Base-by-base conservation (phyloP, 2,888 invertebrate genomes). In the Lucinisca nassula region DNA sequence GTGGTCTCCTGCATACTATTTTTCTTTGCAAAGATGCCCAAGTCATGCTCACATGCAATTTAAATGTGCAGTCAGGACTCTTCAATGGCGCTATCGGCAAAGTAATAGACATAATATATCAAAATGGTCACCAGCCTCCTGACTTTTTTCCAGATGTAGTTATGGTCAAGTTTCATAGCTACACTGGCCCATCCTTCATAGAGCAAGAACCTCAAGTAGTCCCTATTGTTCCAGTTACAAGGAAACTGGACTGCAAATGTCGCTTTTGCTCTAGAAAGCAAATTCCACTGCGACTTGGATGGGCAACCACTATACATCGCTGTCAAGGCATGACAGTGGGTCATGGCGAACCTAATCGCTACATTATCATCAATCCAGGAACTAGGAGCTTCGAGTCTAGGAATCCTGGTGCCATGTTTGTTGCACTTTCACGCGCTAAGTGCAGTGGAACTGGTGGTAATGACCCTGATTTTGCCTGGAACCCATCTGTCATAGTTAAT, bases 201-300 rank as follows among this genome's bases (percentile, higher is more conserved):
- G 14, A 58, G 27, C 6, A 58, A 27, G 58, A 58, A 2, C 58
- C 37, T 12, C 55, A 40, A 35, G 24, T 84, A 30, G 72, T 83
- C 10, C 81, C 80, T 2, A 67, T 84, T 49, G n/a, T 81, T 17
- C 84, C 87, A 21, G 75, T 84, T 30, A 17, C 37, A 30, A 77
- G 84, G 24, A 58, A 67, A 38, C 8, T 58, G 2, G 58, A 27
- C 27, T 58, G 58, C 27, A 58, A 12, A 6, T 58, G 58, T 12
- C 24, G 14, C 4, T 6, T 2, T 27, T 58, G 58, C 14, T 8
- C 4, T 1, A 58, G 58, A 12, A 58, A 58, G 14, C 58, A 58
- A 58, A 24, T 27, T 27, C 58, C 58, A 6, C 14, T 58, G 14
- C 2, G 58, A 27, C 58, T 58, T 3, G 27, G 27, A 2, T 58